These are phyloP conservation scores for Scaptomyza hsui DNA, from an alignment of 1,140 invertebrate species.

Conservation along the genomic window DNA sequence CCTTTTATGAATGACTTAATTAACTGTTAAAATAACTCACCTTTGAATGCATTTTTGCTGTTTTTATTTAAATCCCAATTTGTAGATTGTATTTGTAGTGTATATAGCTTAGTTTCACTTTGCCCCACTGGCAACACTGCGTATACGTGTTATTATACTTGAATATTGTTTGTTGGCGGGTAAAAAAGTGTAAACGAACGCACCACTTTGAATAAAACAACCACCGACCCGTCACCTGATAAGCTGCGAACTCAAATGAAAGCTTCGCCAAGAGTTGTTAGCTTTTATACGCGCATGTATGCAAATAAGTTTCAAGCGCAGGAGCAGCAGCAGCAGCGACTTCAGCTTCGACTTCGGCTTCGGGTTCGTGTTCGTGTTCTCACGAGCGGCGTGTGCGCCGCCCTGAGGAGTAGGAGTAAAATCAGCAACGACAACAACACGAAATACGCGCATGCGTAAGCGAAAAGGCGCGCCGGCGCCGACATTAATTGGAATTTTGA, in stretches of 20 bases:
- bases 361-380: conserved; percentile 19
- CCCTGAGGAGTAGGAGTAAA: conserved; percentile 9
- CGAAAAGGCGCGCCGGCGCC: conserved; percentile 41
- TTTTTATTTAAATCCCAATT: conserved; percentile 20
- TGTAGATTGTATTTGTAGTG: neutral
- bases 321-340: conserved; percentile 37
- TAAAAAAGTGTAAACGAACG: conserved; percentile 19
- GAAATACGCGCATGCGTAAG: conserved; percentile 30
- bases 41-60: conserved; percentile 45
- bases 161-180: conserved; percentile 39
- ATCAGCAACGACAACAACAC: neutral
- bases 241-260: conserved; percentile 62
- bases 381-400: conserved; percentile 14
- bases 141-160: conserved; percentile 62
- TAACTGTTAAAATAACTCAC: conserved; percentile 15
- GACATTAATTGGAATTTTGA: neutral
- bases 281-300: conserved; percentile 67
- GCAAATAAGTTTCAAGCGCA: conserved; percentile 46
- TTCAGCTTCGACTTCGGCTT: conserved; percentile 27
- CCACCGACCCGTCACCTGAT: conserved; percentile 65
- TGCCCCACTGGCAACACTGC: conserved; percentile 53
- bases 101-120: conserved; percentile 21
- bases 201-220: conserved; percentile 32
- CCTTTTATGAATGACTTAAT: conserved; percentile 5
- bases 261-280: conserved; percentile 49